A percentile compares a stretch with the other conserved stretches of the same genome.
Conservation (phyloP, 2,797 vertebrate genomes). For the Smutsia gigantea region DNA sequence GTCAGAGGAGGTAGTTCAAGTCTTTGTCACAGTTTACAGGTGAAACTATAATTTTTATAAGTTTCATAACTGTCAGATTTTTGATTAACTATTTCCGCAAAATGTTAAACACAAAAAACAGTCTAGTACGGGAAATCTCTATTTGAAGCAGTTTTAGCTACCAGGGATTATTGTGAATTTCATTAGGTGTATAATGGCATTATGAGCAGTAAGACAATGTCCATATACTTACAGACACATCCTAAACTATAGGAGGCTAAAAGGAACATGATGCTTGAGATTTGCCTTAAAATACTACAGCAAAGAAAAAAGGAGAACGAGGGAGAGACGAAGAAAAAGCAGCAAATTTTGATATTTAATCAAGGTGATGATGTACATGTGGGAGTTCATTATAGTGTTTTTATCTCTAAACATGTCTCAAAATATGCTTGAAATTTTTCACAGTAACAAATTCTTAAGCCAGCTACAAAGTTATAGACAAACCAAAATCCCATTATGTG, state of each 20-base stretch:
- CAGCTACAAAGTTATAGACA: neutral
- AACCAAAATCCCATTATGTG: neutral
- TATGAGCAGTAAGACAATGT: neutral
- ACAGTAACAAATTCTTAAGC: neutral
- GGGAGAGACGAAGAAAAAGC: neutral
- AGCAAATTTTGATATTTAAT: neutral
- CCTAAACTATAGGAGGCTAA: neutral
- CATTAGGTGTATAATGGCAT: neutral
- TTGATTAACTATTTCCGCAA: neutral
- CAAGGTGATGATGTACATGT: neutral
- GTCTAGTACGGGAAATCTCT: neutral
- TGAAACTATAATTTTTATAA: neutral
- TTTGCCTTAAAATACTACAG: neutral
- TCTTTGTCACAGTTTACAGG: neutral
- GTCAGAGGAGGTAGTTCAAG: neutral
- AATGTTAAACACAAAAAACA: neutral
- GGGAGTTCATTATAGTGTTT: neutral
- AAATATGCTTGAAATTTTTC: slow-evolving; percentile 21
- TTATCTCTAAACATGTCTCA: slow-evolving; percentile 8
- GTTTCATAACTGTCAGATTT: too few species aligned
- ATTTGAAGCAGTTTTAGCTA: neutral
- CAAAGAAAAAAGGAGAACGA: slow-evolving; percentile 11
- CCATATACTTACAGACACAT: neutral
- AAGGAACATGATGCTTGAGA: neutral
- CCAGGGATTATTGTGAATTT: neutral